Base-by-base conservation (phyloP, 2,888 invertebrate genomes). In the Meloe dianella region DNA sequence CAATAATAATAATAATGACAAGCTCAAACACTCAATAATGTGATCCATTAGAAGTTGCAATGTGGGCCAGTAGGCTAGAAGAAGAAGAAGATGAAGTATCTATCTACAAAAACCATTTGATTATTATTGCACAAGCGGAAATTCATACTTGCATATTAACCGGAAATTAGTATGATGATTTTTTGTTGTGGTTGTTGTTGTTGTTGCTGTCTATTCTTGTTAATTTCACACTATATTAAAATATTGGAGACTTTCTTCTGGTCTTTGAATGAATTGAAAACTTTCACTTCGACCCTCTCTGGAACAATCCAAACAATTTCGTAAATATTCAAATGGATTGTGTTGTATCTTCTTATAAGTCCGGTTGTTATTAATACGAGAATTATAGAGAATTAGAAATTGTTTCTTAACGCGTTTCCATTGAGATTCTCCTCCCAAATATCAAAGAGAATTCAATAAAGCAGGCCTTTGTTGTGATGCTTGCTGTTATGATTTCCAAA, bases 121-220 rank as follows among this genome's bases (percentile, higher is more conserved):
- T 35, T n/a, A 32, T 32, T n/a, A 41, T 41, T 41, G 17, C 41
- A 41, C 41, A 41, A 41, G 41, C 41, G 41, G 41, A 41, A 41
- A 41, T 41, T 41, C 4, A 12, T 38, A n/a, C 10, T 32, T 10
- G 9, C 32, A 14, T 41, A 7, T 41, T 17, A 32, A 32, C 32
- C 32, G 32, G 32, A 32, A 32, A 32, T 32, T 32, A n/a, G n/a
- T 10, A 1, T 3, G 10, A 7, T 32, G 32, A 9, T 4, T 17
- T 41, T 7, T 17, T 17, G n/a, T 41, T 41, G 2, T 41, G 17
- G 1, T 41, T 41, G 1, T 17, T 17, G 2, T 5, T n/a, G 4
- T 4, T 35, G 12, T 35, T 35, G n/a, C 12, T 12, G 4, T 35
- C 12, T 32, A 38, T 38, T 41, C 17, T 17, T 32, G 32, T 32